A percentile compares a stretch with the other conserved stretches of the same genome.
phyloP scores from a whole-genome alignment of 2,888 invertebrate genomes.

The Auanema freiburgensis region DNA sequence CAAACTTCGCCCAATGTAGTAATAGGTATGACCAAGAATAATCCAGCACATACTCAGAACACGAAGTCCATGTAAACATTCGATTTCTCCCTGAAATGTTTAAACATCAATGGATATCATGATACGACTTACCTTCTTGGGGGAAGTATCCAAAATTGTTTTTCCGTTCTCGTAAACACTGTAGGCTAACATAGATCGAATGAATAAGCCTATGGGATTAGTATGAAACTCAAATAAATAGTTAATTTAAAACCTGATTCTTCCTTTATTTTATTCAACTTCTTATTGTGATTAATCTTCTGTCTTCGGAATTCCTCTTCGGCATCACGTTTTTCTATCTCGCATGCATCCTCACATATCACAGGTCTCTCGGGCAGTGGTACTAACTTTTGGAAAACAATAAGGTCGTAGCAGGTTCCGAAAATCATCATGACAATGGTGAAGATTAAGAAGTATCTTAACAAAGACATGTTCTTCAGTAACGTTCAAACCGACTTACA shows the following conservation, averaged over 20 bases:
- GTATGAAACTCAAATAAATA: too few relatives aligned
- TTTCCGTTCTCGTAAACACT: slow-evolving; percentile 69
- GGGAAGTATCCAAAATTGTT: slow-evolving; percentile 65
- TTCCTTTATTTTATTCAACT: background rate
- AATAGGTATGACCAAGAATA: slow-evolving; percentile 69
- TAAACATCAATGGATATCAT: background rate
- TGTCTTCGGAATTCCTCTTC: slow-evolving; percentile 10
- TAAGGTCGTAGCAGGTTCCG: slow-evolving; percentile 60
- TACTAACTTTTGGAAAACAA: slow-evolving; percentile 40
- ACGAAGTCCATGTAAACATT: slow-evolving; percentile 56
- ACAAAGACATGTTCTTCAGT: background rate
- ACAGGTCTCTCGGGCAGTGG: too few relatives aligned
- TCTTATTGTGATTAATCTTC: slow-evolving; percentile 4
- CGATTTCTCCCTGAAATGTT: slow-evolving; percentile 28
- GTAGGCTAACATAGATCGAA: slow-evolving; percentile 65
- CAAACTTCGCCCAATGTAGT: slow-evolving; percentile 61
- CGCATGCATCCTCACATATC: background rate
- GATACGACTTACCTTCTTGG: slow-evolving; percentile 22
- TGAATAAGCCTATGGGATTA: slow-evolving; percentile 36
- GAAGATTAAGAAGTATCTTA: slow-evolving; percentile 52
- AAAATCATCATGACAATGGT: slow-evolving; percentile 52
- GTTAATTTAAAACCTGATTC: too few relatives aligned
- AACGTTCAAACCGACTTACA: slow-evolving; percentile 36
- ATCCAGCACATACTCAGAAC: slow-evolving; percentile 72
- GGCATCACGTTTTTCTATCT: slow-evolving; percentile 7